A percentile compares a stretch with the other conserved stretches of the same genome.
phyloP scores from a whole-genome alignment of 1,140 invertebrate genomes.

The Pantala flavescens region DNA sequence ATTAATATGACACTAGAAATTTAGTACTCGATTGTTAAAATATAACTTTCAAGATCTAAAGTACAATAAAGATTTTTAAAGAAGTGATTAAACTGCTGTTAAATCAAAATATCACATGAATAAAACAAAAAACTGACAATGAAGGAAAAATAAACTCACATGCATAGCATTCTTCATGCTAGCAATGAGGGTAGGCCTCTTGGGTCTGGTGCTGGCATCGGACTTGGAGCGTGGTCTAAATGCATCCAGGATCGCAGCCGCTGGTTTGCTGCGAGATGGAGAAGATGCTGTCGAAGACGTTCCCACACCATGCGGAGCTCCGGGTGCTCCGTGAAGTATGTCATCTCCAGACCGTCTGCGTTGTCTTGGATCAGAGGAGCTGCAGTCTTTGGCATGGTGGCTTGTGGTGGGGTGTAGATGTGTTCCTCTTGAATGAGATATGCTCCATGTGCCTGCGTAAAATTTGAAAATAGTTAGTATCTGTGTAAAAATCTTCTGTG shows the following conservation, averaged over 20 bases:
- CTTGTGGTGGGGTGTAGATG: neutral
- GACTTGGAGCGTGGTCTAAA: constrained; percentile 73
- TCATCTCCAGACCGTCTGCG: constrained; percentile 41
- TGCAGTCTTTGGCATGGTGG: constrained; percentile 35
- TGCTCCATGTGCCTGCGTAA: constrained; percentile 23
- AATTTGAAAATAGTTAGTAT: neutral
- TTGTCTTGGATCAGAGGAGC: constrained; percentile 29
- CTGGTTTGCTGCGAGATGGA: constrained; percentile 45
- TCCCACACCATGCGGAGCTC: neutral
- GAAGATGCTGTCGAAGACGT: constrained; percentile 40
- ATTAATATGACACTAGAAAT: too few relatives aligned
- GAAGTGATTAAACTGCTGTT: too few relatives aligned
- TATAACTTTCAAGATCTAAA: too few relatives aligned
- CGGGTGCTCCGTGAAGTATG: constrained; percentile 24
- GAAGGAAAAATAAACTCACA: neutral
- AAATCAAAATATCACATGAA: too few relatives aligned
- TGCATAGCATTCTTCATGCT: constrained; percentile 62
- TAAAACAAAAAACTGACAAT: too few relatives aligned
- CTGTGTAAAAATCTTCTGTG: too few relatives aligned
- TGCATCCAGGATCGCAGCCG: constrained; percentile 62
- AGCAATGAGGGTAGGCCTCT: constrained; percentile 61
- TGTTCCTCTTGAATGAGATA: constrained; percentile 45
- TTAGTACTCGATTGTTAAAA: too few relatives aligned
- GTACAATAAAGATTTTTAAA: too few relatives aligned
- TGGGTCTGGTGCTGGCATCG: constrained; percentile 50